Conservation (phyloP, 2,888 invertebrate species). For the Macaria liturata region DNA sequence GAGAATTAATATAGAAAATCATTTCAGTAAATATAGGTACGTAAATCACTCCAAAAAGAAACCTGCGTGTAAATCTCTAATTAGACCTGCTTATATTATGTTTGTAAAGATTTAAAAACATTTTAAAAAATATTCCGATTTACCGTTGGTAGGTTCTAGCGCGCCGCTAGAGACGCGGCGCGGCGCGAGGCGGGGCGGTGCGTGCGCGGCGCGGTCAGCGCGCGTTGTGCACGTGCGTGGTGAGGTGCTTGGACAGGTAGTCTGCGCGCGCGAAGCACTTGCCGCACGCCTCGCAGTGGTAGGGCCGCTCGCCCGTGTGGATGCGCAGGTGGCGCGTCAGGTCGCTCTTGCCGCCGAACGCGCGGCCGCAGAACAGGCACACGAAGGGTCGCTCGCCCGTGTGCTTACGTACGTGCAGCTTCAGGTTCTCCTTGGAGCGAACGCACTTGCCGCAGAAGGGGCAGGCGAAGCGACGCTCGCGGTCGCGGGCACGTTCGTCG, state of each 20-base stretch:
- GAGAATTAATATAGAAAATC: slow-evolving; percentile 71
- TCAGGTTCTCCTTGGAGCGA: slow-evolving; percentile 93
- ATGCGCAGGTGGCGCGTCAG: slow-evolving; percentile 93
- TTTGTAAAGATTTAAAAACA: slow-evolving; percentile 75
- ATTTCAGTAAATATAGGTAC: slow-evolving; percentile 64
- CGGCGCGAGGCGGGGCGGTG: slow-evolving; percentile 44
- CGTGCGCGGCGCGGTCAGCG: slow-evolving; percentile 72
- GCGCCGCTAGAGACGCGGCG: slow-evolving; percentile 35
- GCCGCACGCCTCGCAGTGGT: slow-evolving; percentile 96
- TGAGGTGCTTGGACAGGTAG: slow-evolving; percentile 95
- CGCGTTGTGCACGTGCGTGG: slow-evolving; percentile 93
- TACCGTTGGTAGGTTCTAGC: slow-evolving; percentile 49
- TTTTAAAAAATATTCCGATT: slow-evolving; percentile 80
- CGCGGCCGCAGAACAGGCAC: slow-evolving; percentile 93
- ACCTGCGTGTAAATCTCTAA: slow-evolving; percentile 71
- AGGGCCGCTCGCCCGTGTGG: slow-evolving; percentile 94
- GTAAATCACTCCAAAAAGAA: slow-evolving; percentile 74
- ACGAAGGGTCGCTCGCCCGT: slow-evolving; percentile 95
- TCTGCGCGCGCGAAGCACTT: slow-evolving; percentile 96
- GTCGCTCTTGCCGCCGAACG: slow-evolving; percentile 95
- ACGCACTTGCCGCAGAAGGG: slow-evolving; percentile 96
- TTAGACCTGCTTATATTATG: slow-evolving; percentile 73
- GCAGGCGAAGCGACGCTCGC: slow-evolving; percentile 92
- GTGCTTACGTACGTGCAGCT: slow-evolving; percentile 93
- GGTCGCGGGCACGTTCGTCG: slow-evolving; percentile 80